Evolutionary conservation across 2,113 vertebrate genomes (phyloP).

Genomic region (Jaculus jaculus): DNA sequence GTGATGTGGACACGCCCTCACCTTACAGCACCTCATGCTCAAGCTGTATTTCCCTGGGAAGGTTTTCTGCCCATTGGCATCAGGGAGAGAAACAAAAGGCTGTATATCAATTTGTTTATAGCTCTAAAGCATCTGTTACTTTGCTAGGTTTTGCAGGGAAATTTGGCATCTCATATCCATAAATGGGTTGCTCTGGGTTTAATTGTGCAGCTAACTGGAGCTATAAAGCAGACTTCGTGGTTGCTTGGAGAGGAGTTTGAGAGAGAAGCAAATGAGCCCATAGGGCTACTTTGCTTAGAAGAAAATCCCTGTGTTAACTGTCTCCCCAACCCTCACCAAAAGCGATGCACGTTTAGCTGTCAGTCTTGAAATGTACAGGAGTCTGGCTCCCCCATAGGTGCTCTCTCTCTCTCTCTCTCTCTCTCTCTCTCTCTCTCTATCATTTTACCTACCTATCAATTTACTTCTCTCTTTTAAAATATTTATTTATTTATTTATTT

Average conservation of each 20-base stretch:
- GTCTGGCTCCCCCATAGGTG: not conserved
- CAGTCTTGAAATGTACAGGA: not conserved
- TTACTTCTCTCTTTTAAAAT: too few relatives aligned
- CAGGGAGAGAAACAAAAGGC: slow-evolving; percentile 23
- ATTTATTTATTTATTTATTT: too few relatives aligned
- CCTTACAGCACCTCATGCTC: too few relatives aligned
- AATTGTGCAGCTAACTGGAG: slow-evolving; percentile 49
- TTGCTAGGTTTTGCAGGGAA: slow-evolving; percentile 38
- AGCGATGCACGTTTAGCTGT: not conserved
- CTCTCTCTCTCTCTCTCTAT: not conserved
- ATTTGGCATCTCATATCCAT: slow-evolving; percentile 42
- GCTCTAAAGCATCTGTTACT: slow-evolving; percentile 67
- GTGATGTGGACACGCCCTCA: too few relatives aligned
- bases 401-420: not conserved
- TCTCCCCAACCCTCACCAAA: too few relatives aligned
- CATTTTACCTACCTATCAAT: too few relatives aligned
- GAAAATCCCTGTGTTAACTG: not conserved
- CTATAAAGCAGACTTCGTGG: not conserved
- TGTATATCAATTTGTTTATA: slow-evolving; percentile 28
- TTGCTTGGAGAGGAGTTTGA: slow-evolving; percentile 45
- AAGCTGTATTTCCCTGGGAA: not conserved
- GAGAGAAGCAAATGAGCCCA: slow-evolving; percentile 11
- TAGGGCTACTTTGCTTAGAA: slow-evolving; percentile 5
- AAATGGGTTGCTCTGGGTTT: slow-evolving; percentile 50
- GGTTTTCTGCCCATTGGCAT: not conserved